These are phyloP conservation scores for Myodes glareolus DNA, from an alignment of 2,113 vertebrate genomes.

Conservation along the genomic window DNA sequence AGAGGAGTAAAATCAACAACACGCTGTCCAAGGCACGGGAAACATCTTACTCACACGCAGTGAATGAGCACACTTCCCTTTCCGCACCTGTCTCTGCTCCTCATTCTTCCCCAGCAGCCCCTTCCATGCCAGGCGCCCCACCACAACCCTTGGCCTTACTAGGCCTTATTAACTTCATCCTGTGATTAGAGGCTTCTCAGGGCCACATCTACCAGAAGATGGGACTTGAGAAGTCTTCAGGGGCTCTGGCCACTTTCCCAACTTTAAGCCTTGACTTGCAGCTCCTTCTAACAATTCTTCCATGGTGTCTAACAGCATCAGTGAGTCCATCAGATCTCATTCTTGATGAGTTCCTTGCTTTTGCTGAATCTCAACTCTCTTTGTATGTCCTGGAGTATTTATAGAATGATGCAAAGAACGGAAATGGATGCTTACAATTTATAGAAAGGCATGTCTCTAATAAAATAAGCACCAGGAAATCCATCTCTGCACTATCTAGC, in stretches of 20 bases:
- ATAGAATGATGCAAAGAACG: not conserved
- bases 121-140: not conserved
- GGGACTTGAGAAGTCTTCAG: not conserved
- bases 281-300: not conserved
- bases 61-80: accelerated
- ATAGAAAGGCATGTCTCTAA: not conserved
- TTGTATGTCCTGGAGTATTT: not conserved
- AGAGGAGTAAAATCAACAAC: not conserved
- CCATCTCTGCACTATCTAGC: not conserved
- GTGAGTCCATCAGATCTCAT: accelerated
- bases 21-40: not conserved
- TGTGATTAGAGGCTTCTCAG: not conserved
- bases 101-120: not conserved
- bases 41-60: accelerated
- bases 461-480: constrained; percentile 35
- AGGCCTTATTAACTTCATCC: not conserved
- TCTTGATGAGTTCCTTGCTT: not conserved
- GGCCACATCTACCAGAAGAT: not conserved
- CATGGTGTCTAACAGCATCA: not conserved
- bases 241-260: not conserved
- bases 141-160: not conserved
- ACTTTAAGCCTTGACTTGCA: accelerated
- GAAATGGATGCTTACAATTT: not conserved
- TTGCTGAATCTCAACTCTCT: not conserved
- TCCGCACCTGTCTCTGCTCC: accelerated